Evolutionary conservation across 2,113 vertebrate species (phyloP), one percentile per base, ranked within the genome.

Genomic region (Carassius auratus): DNA sequence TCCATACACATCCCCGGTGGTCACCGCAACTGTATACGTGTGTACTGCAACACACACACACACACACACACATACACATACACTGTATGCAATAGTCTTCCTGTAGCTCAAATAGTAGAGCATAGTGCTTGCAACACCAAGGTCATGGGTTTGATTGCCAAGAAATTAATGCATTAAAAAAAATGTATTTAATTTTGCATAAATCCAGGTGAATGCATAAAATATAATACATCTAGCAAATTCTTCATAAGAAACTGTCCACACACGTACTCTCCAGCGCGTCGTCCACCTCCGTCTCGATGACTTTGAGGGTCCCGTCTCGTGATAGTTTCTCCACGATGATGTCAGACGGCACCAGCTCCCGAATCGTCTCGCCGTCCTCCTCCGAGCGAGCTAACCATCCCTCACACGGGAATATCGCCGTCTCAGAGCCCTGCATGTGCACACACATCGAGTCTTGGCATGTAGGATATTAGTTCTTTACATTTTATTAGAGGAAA

Each of bases 341-440:
- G 92, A 99, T 96, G 85, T 96, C 96, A 33, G 96, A 98, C 0
- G 98, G 97, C 5, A 98, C 97, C 90, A 99, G 93, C 84, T 99
- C 98, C 86, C 97, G 93, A 80, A 99, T 87, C 1, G 94, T 98
- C 89, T 99, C 97, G 0, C 97, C 96, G 0, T 99, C 98, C 0
- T 98, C 98, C 92, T 99, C 98, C 0, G 98, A 99, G 82, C 94
- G 96, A 80, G 97, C 97, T 17, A 99, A 95, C 98, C 98, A 99
- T 80, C 94, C 91, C 48, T 97, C 97, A 86, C 97, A 99, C 0
- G 97, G 97, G 87, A 99, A 99, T 55, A 97, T 98, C 82, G 95
- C 68, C 0, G 97, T 99, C 93, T 99, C 97, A 0, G 98, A 97
- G 19, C 98, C 98, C 98, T 99, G 81, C 45, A 77, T 21, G 50